Evolutionary conservation across 2,113 vertebrate genomes (phyloP).

Genomic region (Sus scrofa): T2T-Sscrofa CM000824.6:45145501-45146000

Average conservation of each 20-base stretch:
- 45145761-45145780: not conserved
- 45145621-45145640: not conserved
- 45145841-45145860: not conserved
- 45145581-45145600: not conserved
- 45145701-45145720: not conserved
- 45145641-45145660: not conserved
- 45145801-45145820: not conserved
- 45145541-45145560: not conserved
- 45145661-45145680: not conserved
- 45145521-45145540: not conserved
- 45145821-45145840: not conserved
- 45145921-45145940: not conserved
- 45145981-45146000: too few species aligned
- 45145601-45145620: not conserved
- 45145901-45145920: not conserved
- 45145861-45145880: not conserved
- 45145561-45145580: not conserved
- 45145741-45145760: not conserved
- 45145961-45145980: too few species aligned
- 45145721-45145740: not conserved
- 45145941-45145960: too few species aligned
- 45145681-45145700: not conserved
- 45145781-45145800: not conserved
- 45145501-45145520: not conserved
- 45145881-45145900: not conserved